Conservation (phyloP, 2,797 vertebrate genomes). For the Crypturellus tataupa region DNA sequence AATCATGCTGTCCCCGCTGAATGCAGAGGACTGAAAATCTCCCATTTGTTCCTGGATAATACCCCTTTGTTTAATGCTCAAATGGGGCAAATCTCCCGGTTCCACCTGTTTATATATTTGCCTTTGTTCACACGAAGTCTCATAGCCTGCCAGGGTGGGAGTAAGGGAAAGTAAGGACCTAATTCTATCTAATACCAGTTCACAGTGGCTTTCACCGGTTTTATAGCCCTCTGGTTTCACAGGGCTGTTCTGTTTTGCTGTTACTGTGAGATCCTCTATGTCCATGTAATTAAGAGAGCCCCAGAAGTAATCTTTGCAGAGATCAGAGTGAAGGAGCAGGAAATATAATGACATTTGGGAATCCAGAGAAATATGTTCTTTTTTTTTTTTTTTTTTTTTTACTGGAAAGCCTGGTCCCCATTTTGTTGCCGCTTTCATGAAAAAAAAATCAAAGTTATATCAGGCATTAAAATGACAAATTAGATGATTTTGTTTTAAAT, state of each 20-base stretch:
- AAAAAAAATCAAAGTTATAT: slow-evolving; percentile 59
- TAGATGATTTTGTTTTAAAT: slow-evolving; percentile 68
- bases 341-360: slow-evolving; percentile 35
- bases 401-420: not conserved
- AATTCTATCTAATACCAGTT: not conserved
- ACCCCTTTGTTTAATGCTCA: not conserved
- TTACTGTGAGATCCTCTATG: not conserved
- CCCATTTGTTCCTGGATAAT: not conserved
- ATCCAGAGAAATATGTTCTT: not conserved
- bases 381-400: not conserved
- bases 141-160: not conserved
- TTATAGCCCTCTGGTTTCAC: not conserved
- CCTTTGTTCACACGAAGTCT: not conserved
- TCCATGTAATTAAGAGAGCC: not conserved
- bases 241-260: not conserved
- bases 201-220: not conserved
- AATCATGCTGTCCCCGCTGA: not conserved
- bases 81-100: not conserved
- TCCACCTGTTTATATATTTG: not conserved
- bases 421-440: not conserved
- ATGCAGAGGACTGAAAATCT: not conserved
- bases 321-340: not conserved
- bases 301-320: not conserved
- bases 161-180: not conserved
- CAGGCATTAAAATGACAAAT: slow-evolving; percentile 57